These are phyloP conservation scores for Cylloceria caligata DNA, from an alignment of 2,888 invertebrate genomes.

Conservation along the genomic window DNA sequence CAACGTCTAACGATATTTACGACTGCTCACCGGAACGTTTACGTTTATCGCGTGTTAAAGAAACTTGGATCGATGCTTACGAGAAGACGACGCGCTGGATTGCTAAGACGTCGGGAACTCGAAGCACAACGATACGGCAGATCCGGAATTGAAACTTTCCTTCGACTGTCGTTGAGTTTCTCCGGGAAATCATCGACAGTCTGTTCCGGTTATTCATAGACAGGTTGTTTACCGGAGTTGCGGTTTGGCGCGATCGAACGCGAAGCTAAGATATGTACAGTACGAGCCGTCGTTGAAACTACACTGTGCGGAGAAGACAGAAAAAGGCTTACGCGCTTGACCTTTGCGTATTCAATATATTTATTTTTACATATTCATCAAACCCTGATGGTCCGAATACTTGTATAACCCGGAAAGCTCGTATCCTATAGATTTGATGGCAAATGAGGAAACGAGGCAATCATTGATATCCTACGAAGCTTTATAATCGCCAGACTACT, in stretches of 20 bases:
- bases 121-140: conserved; percentile 14
- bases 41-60: conserved; percentile 24
- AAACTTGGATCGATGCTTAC: background rate
- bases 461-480: background rate
- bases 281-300: background rate
- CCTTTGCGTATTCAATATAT: background rate
- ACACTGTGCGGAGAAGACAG: background rate
- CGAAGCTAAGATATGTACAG: background rate
- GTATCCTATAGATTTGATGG: background rate
- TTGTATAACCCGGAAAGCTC: background rate
- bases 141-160: conserved; percentile 19
- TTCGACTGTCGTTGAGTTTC: background rate
- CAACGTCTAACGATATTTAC: conserved; percentile 41
- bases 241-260: background rate
- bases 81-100: background rate
- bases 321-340: background rate
- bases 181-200: conserved; percentile 15
- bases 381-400: background rate
- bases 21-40: conserved; percentile 35
- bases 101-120: conserved; percentile 3
- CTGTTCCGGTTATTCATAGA: conserved; percentile 45
- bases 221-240: conserved; percentile 19
- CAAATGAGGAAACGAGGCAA: background rate
- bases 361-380: background rate
- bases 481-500: background rate